Base-by-base conservation (phyloP, 1,140 invertebrate genomes). In the Drosophila ficusphila region DNA sequence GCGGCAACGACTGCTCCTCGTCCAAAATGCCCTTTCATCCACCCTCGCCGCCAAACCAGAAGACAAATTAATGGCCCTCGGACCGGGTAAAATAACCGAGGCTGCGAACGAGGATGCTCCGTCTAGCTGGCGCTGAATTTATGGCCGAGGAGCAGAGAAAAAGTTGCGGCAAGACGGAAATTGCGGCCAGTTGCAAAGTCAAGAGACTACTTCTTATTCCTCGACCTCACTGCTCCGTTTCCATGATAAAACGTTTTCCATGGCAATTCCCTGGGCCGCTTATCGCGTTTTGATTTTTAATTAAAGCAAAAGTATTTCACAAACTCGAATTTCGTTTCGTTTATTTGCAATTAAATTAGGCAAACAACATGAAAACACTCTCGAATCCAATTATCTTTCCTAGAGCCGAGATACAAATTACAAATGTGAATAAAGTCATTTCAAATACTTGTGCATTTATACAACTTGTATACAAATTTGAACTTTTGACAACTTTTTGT, bases 271-370 rank as follows among this genome's bases (percentile, higher is more conserved):
- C 61, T 53, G 65, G 61, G 49, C 36, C 71, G 71, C 79, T 85
- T 85, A 85, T 85, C 79, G 72, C 67, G 56, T 81, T 85, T 85
- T 85, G 79, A 85, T 85, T 85, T 85, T 85, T 86, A 85, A 85
- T 85, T 85, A 85, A 86, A 86, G 81, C 72, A 29, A 70, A 73
- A 85, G 82, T 73, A 68, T 76, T 79, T 83, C 56, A 51, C 67
- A 51, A 86, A 86, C 75, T 79, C 60, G 61, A 79, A 73, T 85
- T 83, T 56, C 46, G 61, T 68, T 76, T 73, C 69, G 71, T 81
- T 76, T 85, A 68, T 70, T 69, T 69, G 67, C 58, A 79, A 85
- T 81, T 76, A 86, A 86, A 85, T 85, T 76, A 76, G 76, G 67
- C 76, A 48, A 70, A 67, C 64, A 68, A 58, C 60, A 73, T 69